Percentiles rank a stretch among this genome's conserved stretches.
These are phyloP conservation scores for Sebastes nivosus DNA, from an alignment of 2,797 vertebrate genomes.

Conservation along the genomic window DNA sequence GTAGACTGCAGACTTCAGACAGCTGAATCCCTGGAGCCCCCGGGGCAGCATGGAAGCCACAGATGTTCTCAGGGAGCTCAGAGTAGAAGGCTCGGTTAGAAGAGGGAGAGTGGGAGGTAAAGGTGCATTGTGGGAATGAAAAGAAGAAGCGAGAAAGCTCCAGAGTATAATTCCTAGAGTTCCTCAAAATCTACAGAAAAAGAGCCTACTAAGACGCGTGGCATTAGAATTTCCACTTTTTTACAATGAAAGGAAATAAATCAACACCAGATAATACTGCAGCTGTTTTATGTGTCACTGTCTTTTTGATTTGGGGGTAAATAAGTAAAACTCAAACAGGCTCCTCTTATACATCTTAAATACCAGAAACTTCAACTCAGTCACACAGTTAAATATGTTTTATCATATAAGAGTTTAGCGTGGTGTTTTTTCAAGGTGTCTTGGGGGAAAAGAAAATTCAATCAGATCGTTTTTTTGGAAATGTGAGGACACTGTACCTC, in stretches of 20 bases:
- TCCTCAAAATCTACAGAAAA: slow-evolving; percentile 77
- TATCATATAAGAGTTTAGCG: neutral
- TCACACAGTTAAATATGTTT: neutral
- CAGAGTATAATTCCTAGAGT: slow-evolving; percentile 72
- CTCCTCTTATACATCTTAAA: neutral
- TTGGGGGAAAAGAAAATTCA: neutral
- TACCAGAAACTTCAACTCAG: neutral
- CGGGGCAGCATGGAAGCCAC: slow-evolving; percentile 79
- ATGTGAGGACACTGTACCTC: slow-evolving; percentile 84
- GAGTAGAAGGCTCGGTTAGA: slow-evolving; percentile 67
- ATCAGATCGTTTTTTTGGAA: neutral
- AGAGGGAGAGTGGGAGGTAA: slow-evolving; percentile 72
- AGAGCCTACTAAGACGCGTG: slow-evolving; percentile 32
- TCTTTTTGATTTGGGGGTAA: slow-evolving; percentile 1
- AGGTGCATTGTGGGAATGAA: slow-evolving; percentile 75
- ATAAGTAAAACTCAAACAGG: neutral
- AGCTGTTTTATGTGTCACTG: neutral
- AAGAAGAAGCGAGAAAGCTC: slow-evolving; percentile 68
- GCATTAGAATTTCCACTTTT: slow-evolving; percentile 46
- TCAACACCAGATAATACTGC: slow-evolving; percentile 13
- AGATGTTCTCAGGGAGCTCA: slow-evolving; percentile 82
- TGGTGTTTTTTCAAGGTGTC: neutral
- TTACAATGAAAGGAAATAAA: slow-evolving; percentile 19
- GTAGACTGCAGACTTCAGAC: slow-evolving; percentile 81
- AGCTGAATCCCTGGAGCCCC: slow-evolving; percentile 77